Conservation (phyloP, 2,113 vertebrate genomes). For the Periophthalmus modestus region DNA sequence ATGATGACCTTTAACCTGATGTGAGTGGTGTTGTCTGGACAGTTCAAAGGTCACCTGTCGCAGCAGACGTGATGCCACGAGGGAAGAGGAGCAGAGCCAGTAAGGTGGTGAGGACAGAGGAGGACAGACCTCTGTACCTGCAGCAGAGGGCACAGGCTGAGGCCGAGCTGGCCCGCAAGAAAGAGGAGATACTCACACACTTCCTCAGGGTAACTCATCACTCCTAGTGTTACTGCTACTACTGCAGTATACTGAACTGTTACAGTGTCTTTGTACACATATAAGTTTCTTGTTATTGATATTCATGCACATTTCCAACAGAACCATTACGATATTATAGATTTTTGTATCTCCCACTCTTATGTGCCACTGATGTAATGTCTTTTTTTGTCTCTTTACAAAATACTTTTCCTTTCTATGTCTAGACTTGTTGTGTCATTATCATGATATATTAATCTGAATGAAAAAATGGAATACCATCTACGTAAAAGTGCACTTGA, state of each 20-base stretch:
- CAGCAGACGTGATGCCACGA: slow-evolving; percentile 37
- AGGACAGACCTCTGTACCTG: slow-evolving; percentile 27
- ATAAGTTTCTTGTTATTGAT: too few species aligned
- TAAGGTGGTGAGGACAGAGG: slow-evolving; percentile 33
- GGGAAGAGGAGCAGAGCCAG: slow-evolving; percentile 33
- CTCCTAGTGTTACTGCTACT: not conserved
- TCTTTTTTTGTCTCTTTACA: too few species aligned
- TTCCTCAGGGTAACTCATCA: slow-evolving; percentile 42
- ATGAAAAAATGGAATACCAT: not conserved
- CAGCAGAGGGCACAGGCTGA: slow-evolving; percentile 44
- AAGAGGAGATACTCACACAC: slow-evolving; percentile 43
- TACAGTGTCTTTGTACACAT: too few species aligned
- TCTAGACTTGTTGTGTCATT: not conserved
- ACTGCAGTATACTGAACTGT: not conserved
- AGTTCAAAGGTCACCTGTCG: not conserved
- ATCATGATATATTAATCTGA: not conserved
- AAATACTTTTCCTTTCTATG: too few species aligned
- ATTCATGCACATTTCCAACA: too few species aligned
- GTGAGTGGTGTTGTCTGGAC: not conserved
- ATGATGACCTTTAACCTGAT: not conserved
- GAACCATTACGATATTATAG: too few species aligned
- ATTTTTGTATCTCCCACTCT: too few species aligned
- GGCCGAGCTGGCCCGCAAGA: slow-evolving; percentile 51
- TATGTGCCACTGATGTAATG: too few species aligned
- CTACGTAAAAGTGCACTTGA: not conserved